Evolutionary conservation across 2,888 invertebrate species (phyloP).

Genomic region (Aleiodes alternator): DNA sequence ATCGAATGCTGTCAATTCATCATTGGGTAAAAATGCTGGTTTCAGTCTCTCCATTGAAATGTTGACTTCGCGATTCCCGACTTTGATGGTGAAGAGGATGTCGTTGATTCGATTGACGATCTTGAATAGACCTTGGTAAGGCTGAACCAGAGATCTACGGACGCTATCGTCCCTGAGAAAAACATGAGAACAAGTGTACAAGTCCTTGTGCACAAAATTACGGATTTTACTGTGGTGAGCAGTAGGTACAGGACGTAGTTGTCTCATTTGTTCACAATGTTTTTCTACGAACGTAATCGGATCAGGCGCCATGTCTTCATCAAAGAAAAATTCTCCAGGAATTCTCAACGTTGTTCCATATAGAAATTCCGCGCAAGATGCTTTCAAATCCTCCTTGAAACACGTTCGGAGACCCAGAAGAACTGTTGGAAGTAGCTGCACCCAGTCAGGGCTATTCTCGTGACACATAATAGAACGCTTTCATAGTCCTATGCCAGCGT

Average conservation of each 20-base stretch:
- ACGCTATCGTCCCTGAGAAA: slow-evolving; percentile 34
- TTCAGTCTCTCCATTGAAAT: slow-evolving; percentile 30
- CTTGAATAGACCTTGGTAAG: slow-evolving; percentile 19
- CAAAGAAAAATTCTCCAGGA: slow-evolving; percentile 41
- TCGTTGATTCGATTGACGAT: slow-evolving; percentile 14
- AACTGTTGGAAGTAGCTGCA: not conserved
- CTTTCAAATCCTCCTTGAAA: slow-evolving; percentile 23
- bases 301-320: slow-evolving; percentile 11
- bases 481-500: no score
- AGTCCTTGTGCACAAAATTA: not conserved
- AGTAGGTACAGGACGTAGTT: slow-evolving; percentile 48
- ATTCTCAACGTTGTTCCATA: slow-evolving; percentile 24
- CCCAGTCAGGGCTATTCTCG: not conserved
- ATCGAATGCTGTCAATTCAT: not conserved
- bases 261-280: slow-evolving; percentile 45
- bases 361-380: slow-evolving; percentile 3
- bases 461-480: no score
- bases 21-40: slow-evolving; percentile 16
- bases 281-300: slow-evolving; percentile 45
- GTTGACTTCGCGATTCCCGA: slow-evolving; percentile 10
- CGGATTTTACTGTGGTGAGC: slow-evolving; percentile 45
- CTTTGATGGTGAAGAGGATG: not conserved
- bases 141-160: slow-evolving; percentile 22
- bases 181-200: not conserved
- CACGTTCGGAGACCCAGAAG: slow-evolving; percentile 16